Conservation (phyloP, 2,113 vertebrate genomes). For the Rhegmatorhina hoffmannsi region DNA sequence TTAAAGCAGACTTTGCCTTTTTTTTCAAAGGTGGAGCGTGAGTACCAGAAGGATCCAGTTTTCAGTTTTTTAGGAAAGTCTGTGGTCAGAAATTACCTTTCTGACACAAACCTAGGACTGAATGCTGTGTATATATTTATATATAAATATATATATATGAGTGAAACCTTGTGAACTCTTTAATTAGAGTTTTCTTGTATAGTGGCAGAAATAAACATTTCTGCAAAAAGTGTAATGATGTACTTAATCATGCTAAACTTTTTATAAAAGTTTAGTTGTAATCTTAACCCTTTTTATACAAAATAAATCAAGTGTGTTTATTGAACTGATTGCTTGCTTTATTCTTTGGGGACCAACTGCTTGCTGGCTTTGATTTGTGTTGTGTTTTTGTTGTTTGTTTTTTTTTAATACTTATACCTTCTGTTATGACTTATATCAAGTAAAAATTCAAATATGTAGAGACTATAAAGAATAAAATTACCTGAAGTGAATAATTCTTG, state of each 20-base stretch:
- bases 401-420: slow-evolving; percentile 19
- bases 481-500: slow-evolving; percentile 53
- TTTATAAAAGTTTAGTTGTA: slow-evolving; percentile 99
- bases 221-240: slow-evolving; percentile 97
- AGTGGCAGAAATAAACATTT: slow-evolving; percentile 93
- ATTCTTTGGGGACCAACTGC: slow-evolving; percentile 73
- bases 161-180: slow-evolving; percentile 92
- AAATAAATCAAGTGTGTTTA: slow-evolving; percentile 97
- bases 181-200: slow-evolving; percentile 93
- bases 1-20: slow-evolving; percentile 90
- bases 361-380: slow-evolving; percentile 59
- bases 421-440: slow-evolving; percentile 40
- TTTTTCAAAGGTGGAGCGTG: slow-evolving; percentile 91
- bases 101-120: slow-evolving; percentile 89
- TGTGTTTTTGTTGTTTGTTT: background rate
- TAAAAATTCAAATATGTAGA: slow-evolving; percentile 68
- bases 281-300: slow-evolving; percentile 98
- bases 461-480: slow-evolving; percentile 75
- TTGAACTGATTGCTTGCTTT: slow-evolving; percentile 80
- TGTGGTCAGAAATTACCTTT: slow-evolving; percentile 85
- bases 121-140: slow-evolving; percentile 89
- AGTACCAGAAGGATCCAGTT: slow-evolving; percentile 86
- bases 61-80: slow-evolving; percentile 91
- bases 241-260: slow-evolving; percentile 99
- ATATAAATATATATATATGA: slow-evolving; percentile 83